Evolutionary conservation across 2,113 vertebrate species (phyloP).

Genomic region (Sigmodon hispidus): DNA sequence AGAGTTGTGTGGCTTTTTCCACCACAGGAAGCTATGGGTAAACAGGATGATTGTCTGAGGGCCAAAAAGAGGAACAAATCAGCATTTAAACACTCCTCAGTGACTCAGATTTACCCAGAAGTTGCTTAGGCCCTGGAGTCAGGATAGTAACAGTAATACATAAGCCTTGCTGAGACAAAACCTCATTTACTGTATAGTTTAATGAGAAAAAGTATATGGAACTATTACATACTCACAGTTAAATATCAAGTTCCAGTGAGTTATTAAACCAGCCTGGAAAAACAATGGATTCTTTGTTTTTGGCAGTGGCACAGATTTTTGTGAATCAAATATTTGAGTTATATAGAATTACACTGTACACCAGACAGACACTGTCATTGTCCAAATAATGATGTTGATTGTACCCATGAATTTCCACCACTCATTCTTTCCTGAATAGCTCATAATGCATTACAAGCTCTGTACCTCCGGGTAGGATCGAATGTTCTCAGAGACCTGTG

Average conservation of each 20-base stretch:
- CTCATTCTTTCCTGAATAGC: not conserved
- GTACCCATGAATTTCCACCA: not conserved
- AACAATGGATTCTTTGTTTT: slow-evolving; percentile 44
- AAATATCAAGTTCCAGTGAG: slow-evolving; percentile 1
- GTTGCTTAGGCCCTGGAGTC: not conserved
- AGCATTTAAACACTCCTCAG: not conserved
- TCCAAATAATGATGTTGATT: slow-evolving; percentile 1
- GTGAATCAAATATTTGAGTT: slow-evolving; percentile 53
- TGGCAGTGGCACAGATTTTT: not conserved
- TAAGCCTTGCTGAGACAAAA: not conserved
- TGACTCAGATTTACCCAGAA: slow-evolving; percentile 39
- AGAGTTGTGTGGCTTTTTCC: slow-evolving; percentile 10
- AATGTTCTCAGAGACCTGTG: not conserved
- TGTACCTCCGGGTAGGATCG: not conserved
- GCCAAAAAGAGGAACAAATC: not conserved
- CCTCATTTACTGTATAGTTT: not conserved
- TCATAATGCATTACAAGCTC: not conserved
- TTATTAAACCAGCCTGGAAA: not conserved
- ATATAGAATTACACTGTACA: not conserved
- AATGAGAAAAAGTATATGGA: not conserved
- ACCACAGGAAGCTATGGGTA: not conserved
- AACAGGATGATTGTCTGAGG: not conserved
- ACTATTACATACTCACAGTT: not conserved
- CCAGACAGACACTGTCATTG: not conserved
- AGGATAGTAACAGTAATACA: not conserved